A percentile compares a stretch with the other conserved stretches of the same genome.
Evolutionary conservation across 1,140 invertebrate species (phyloP).

Genomic region (fruit fly (Drosophila melanogaster)): DNA sequence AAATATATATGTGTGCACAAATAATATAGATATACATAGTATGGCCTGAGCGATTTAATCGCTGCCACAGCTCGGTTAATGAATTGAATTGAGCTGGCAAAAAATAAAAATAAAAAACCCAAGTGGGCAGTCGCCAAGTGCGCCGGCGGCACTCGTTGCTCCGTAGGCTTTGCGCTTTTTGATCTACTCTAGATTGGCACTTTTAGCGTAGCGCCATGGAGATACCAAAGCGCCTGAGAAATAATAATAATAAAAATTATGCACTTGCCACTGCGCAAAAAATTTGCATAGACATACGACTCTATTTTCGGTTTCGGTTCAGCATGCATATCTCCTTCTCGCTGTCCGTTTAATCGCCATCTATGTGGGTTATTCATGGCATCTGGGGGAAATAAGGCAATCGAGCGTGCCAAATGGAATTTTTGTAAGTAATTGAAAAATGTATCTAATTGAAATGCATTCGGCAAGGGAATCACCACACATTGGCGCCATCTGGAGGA

Average conservation of each 20-base stretch:
- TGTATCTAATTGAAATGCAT: conserved; percentile 39
- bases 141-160: conserved; percentile 44
- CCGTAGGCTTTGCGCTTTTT: conserved; percentile 76
- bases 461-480: neutral
- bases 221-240: conserved; percentile 56
- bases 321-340: conserved; percentile 26
- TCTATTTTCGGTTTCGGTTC: conserved; percentile 66
- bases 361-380: conserved; percentile 72
- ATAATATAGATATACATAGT: conserved; percentile 64
- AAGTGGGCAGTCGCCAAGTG: conserved; percentile 61
- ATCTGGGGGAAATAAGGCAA: conserved; percentile 16
- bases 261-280: conserved; percentile 67
- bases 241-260: conserved; percentile 76
- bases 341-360: conserved; percentile 70
- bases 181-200: conserved; percentile 76
- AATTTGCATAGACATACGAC: conserved; percentile 79
- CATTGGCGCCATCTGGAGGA: conserved; percentile 51
- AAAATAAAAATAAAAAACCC: conserved; percentile 22
- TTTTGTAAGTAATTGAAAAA: conserved; percentile 65
- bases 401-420: conserved; percentile 60
- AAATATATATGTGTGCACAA: conserved; percentile 11
- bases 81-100: conserved; percentile 74
- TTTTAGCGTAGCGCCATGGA: conserved; percentile 49
- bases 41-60: conserved; percentile 70
- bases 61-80: conserved; percentile 68